Base-by-base conservation (phyloP, 2,113 vertebrate genomes). In the Rattus rattus region DNA sequence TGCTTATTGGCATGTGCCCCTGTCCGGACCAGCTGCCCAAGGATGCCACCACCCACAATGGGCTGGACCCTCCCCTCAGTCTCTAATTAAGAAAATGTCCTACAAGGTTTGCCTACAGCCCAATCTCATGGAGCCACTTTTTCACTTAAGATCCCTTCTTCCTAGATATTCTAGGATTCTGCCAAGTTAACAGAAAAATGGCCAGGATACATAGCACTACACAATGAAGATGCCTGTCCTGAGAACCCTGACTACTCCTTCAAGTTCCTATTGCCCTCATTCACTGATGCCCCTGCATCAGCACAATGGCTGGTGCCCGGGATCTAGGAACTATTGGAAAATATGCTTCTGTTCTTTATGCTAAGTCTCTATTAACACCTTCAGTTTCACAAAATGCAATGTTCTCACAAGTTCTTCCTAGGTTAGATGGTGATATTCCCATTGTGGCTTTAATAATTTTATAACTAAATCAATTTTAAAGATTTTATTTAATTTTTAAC, bases 311-410 rank as follows among this genome's bases (percentile, higher is more conserved):
- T 90, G 36, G 24, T 22, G 81, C 69, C 17, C 84, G 39, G 3
- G 65, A 90, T 54, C 67, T 91, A 20, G 88, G 90, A 70, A 14
- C 16, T 9, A 0, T 52, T 83, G 73, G 56, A 7, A 94, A 94
- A 88, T 89, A 56, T n/a, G 6, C 54, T 26, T 85, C 83, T 95
- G 80, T 43, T 39, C 3, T 96, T 94, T 97, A 54, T 75, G 43
- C 72, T 73, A 61, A 54, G 80, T 56, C 72, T 88, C 47, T 36
- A 36, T 49, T 94, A 69, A 26, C 47, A 47, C 70, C 92, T 56
- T 43, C 67, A n/a, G 43, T 81, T 61, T 94, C 90, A 85, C 70
- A 72, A 76, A 94, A 33, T 52, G 67, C 28, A 94, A 43, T 72
- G 65, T 47, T 86, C 65, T 72, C 26, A 73, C 59, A 28, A 81